Evolutionary conservation across 2,113 vertebrate genomes (phyloP), one percentile per base, ranked within the genome.

Genomic region (Struthidea cinerea): DNA sequence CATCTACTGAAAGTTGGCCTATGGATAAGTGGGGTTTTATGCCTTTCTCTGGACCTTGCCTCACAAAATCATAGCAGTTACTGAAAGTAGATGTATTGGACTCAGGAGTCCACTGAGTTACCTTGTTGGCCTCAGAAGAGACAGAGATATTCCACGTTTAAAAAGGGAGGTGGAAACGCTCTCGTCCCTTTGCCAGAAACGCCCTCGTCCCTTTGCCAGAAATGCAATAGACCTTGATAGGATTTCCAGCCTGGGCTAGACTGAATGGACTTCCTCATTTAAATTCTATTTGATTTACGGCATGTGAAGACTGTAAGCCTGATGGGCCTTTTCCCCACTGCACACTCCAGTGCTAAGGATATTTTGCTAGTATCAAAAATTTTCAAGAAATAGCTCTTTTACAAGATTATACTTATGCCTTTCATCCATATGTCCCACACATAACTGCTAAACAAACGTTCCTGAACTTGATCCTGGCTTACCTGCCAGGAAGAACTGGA

Each of bases 151-250:
- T 87, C 63, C 3, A 4, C 8, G 6, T 55, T 80, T 63, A 42
- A 87, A 78, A 75, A 83, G 30, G 10, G 63, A 77, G n/a, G 16
- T 83, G 59, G 84, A 83, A 95, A 71, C 30, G 39, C n/a, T 21
- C 42, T 37, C 42, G 32, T 80, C 56, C 53, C 56, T 10, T 33
- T 70, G 55, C 67, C 71, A 96, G 82, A 85, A 89, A 71, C 30
- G 39, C n/a, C 23, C 42, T 37, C 42, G 32, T 80, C 56, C 53
- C 56, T 10, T 33, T 70, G 55, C 67, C 71, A 96, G 82, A 85
- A 89, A 61, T 44, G 42, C 17, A 65, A 5, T 3, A 68, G 81
- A 82, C 47, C 46, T 90, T 59, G 46, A 55, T 39, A 47, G 41
- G 42, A 76, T 89, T 87, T 90, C 82, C 71, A 87, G 7, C 46